Evolutionary conservation across 2,888 invertebrate species (phyloP).

Genomic region (Abrostola triplasia): DNA sequence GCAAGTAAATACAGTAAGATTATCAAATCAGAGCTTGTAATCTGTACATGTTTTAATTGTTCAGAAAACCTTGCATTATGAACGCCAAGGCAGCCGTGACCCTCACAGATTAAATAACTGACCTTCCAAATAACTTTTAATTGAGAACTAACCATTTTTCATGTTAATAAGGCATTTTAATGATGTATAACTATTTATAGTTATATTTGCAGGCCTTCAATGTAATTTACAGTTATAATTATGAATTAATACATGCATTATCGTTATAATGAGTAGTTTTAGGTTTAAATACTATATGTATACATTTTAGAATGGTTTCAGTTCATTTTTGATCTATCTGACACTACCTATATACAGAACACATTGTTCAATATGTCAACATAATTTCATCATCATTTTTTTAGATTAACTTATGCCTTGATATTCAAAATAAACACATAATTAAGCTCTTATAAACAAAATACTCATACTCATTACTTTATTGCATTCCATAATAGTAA

Average conservation of each 20-base stretch:
- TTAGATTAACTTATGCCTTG: too few relatives aligned
- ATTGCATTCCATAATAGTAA: too few relatives aligned
- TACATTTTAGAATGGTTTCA: too few relatives aligned
- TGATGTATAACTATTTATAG: neutral
- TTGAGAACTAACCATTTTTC: slow-evolving; percentile 22
- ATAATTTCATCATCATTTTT: too few relatives aligned
- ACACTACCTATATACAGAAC: too few relatives aligned
- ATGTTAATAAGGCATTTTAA: slow-evolving; percentile 9
- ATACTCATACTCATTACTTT: too few relatives aligned
- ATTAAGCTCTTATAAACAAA: too few relatives aligned
- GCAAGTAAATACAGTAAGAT: neutral
- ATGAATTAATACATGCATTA: neutral
- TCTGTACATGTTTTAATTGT: slow-evolving; percentile 15
- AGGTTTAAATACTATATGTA: too few relatives aligned
- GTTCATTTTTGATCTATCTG: too few relatives aligned
- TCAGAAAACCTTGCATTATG: slow-evolving; percentile 48
- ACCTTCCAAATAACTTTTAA: slow-evolving; percentile 27
- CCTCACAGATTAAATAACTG: slow-evolving; percentile 30
- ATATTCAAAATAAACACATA: too few relatives aligned
- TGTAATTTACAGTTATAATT: slow-evolving; percentile 1
- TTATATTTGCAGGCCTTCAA: neutral
- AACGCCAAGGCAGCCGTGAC: slow-evolving; percentile 46
- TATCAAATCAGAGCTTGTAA: neutral
- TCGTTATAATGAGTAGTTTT: too few relatives aligned
- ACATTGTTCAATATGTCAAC: too few relatives aligned